Conservation (phyloP, 2,797 vertebrate species). For the Carduelis carduelis region DNA sequence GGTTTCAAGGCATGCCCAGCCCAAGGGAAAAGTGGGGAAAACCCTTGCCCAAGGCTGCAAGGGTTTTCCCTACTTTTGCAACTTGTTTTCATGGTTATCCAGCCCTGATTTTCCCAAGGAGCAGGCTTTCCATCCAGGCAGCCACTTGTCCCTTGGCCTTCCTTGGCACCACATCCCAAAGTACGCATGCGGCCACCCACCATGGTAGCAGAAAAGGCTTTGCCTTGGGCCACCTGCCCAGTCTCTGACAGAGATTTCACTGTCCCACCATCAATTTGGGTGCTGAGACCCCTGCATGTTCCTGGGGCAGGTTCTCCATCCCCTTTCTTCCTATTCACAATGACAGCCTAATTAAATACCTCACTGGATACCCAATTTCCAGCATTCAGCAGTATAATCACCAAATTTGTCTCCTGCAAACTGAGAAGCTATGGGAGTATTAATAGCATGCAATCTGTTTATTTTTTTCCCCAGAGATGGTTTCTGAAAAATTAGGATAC, state of each 20-base stretch:
- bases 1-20: neutral
- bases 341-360: neutral
- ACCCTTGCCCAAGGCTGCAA: neutral
- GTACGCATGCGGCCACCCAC: accelerated
- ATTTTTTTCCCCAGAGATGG: neutral
- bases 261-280: neutral
- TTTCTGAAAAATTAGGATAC: neutral
- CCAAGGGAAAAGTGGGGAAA: too few species aligned
- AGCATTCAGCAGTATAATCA: neutral
- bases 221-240: neutral
- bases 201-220: neutral
- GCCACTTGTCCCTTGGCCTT: neutral
- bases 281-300: accelerated
- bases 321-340: neutral
- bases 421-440: neutral
- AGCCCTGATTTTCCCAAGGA: neutral
- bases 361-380: neutral
- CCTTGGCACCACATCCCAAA: too few species aligned
- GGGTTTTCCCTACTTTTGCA: accelerated
- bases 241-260: accelerated
- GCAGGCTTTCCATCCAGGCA: neutral
- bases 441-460: neutral
- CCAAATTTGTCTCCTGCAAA: neutral
- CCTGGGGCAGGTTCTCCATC: neutral
- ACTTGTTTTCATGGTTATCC: neutral